Conservation (phyloP, 2,113 vertebrate genomes). For the Actenoides hombroni region DNA sequence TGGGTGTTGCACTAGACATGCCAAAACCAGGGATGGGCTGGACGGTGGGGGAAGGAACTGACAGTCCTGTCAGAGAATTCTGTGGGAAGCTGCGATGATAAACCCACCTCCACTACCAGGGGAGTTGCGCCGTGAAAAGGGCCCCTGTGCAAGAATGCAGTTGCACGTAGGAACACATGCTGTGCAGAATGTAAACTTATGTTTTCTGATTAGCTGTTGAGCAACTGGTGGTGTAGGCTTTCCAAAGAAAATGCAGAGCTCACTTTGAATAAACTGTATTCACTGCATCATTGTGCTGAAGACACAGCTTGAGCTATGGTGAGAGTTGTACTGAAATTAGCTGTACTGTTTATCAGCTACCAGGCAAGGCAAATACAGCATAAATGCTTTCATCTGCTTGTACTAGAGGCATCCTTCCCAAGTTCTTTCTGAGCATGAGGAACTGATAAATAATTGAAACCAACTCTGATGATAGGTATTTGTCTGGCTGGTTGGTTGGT, state of each 20-base stretch:
- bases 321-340: not conserved
- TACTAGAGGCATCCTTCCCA: not conserved
- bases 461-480: not conserved
- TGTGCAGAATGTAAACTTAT: not conserved
- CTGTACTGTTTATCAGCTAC: not conserved
- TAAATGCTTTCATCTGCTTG: not conserved
- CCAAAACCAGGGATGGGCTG: not conserved
- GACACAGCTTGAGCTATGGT: not conserved
- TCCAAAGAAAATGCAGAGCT: not conserved
- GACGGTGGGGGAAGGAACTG: not conserved
- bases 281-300: not conserved
- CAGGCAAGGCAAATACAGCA: not conserved
- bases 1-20: not conserved
- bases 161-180: fast-evolving
- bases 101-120: not conserved
- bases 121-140: not conserved
- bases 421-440: not conserved
- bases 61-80: not conserved
- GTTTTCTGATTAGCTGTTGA: not conserved
- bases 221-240: not conserved
- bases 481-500: not conserved
- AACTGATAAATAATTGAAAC: not conserved
- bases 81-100: not conserved
- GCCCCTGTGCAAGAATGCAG: fast-evolving
- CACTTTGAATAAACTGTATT: not conserved